phyloP scores from a whole-genome alignment of 2,888 invertebrate species.

The Mesorhabditis sp. region DNA sequence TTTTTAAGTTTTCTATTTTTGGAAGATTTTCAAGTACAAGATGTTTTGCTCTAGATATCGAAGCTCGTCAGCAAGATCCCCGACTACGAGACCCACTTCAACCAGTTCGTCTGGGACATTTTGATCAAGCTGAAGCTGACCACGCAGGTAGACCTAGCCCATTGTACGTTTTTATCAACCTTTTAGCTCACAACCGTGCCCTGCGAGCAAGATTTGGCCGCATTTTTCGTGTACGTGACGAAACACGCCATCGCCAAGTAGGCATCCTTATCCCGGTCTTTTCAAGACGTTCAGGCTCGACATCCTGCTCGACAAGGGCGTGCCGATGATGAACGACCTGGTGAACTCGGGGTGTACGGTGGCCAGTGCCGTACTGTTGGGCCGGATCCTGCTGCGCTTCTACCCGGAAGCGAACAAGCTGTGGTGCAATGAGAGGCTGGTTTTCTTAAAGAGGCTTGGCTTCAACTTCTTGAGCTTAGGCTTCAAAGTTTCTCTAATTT shows the following conservation, averaged over 20 bases:
- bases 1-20: too few relatives aligned
- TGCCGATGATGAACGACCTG: conserved; percentile 27
- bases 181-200: conserved; percentile 14
- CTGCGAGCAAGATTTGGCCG: conserved; percentile 44
- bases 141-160: conserved; percentile 13
- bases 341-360: conserved; percentile 33
- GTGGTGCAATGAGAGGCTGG: too few relatives aligned
- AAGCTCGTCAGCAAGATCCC: conserved; percentile 51
- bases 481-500: neutral
- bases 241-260: conserved; percentile 43
- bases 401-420: too few relatives aligned
- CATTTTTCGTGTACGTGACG: conserved; percentile 43
- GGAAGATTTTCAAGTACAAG: too few relatives aligned
- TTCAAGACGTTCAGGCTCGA: conserved; percentile 14
- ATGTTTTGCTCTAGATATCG: conserved; percentile 21
- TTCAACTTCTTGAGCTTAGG: neutral
- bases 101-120: conserved; percentile 56
- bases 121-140: conserved; percentile 52
- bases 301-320: conserved; percentile 24
- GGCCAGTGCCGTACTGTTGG: conserved; percentile 26
- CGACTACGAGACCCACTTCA: conserved; percentile 52
- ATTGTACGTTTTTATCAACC: neutral
- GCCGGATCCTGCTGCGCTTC: conserved; percentile 20
- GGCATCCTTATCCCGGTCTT: neutral
- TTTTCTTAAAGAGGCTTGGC: neutral